Conservation (phyloP, 2,113 vertebrate species). For the Tringa solitaria region DNA sequence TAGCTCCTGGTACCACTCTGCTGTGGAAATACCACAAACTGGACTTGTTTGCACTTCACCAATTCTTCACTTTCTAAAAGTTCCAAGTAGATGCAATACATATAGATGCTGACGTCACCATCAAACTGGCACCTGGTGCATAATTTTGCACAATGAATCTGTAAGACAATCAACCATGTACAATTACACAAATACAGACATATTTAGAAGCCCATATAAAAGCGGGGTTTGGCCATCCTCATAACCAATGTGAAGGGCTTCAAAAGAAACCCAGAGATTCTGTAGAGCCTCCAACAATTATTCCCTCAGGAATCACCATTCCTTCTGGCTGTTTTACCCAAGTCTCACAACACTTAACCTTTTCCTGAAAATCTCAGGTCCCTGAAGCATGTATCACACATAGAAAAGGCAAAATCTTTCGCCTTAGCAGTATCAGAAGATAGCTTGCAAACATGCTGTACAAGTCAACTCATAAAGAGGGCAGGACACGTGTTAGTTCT, state of each 20-base stretch:
- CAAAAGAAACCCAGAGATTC: neutral
- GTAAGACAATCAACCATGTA: neutral
- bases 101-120: neutral
- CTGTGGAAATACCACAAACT: neutral
- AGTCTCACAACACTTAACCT: neutral
- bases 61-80: neutral
- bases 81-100: neutral
- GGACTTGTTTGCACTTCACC: neutral
- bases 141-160: neutral
- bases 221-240: neutral
- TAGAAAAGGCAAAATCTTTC: neutral
- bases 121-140: neutral
- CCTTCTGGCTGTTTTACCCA: neutral
- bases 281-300: neutral
- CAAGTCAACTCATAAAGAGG: neutral
- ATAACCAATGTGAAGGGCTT: neutral
- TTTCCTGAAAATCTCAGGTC: neutral
- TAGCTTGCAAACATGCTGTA: neutral
- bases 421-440: neutral
- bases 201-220: neutral
- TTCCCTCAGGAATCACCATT: neutral
- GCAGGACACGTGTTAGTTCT: neutral
- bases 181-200: neutral
- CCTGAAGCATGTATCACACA: neutral
- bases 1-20: neutral